Base-by-base conservation (phyloP, 92 coral and sea anemone species). In the Nematostella vectensis region DNA sequence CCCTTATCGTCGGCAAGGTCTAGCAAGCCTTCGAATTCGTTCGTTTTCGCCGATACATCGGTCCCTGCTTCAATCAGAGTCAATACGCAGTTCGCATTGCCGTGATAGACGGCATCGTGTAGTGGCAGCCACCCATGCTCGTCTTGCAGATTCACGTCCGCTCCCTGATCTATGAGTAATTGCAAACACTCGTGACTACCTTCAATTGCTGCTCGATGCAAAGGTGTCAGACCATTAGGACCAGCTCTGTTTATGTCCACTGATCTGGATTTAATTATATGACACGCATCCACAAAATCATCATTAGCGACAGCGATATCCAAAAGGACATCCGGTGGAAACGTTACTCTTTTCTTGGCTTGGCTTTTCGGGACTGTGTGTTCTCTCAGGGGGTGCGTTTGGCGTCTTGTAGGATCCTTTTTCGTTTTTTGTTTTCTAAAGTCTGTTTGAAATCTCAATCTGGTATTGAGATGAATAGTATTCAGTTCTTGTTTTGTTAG, bases 101-200 rank as follows among this genome's bases (percentile, higher is more conserved):
- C 95, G 38, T 83, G 87, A 37, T 74, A 83, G 16, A 87, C 99
- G 0, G 99, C 96, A 56, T 88, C 89, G 45, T 86, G 99, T 13
- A 93, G 28, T 0, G 99, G 93, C 0, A 87, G 75, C 80, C 95
- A 86, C 0, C 88, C 96, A 0, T 25, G 30, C 3, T 54, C 74
- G 57, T 82, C 88, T 20, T 25, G 62, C 2, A 50, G 62, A 58
- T 82, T 57, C 18, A 93, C 88, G 20, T 86, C 49, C 29, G 96
- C 96, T 25, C 99, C 96, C 15, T 80, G 85, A 29, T 87, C 87
- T 16, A 93, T 54, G 20, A 93, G 69, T 6, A 93, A 76, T 27
- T 93, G 96, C 15, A 83, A 70, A 47, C 99, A 93, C 33, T 72
- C 93, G 39, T 78, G 72, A 27, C 89, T 93, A 1, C 99, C 99